A percentile compares a stretch with the other conserved stretches of the same genome.
phyloP scores from a whole-genome alignment of 2,113 vertebrate species.

The Scortum barcoo region DNA sequence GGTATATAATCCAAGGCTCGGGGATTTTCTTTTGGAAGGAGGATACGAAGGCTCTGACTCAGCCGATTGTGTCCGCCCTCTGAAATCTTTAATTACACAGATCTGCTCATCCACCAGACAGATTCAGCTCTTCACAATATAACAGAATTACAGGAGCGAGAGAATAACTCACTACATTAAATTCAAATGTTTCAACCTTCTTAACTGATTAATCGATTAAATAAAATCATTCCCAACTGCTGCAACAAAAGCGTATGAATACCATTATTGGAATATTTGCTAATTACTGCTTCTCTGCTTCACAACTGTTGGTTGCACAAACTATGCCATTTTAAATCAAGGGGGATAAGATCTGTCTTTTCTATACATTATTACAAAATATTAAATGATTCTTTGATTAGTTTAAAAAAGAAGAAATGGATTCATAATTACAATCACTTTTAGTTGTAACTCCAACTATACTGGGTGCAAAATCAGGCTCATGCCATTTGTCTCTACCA shows the following conservation, averaged over 20 bases:
- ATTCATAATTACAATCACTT: constrained; percentile 5
- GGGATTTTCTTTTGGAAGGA: not conserved
- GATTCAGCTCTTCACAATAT: not conserved
- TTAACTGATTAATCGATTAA: not conserved
- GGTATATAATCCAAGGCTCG: constrained; percentile 19
- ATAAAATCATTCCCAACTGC: not conserved
- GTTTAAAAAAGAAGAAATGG: constrained; percentile 2
- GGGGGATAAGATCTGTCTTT: not conserved
- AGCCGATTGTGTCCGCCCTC: not conserved
- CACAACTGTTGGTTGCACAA: not conserved
- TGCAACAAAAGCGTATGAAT: not conserved
- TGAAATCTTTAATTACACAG: constrained; percentile 15
- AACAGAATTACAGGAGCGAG: not conserved
- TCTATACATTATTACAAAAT: not conserved
- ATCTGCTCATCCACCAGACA: not conserved
- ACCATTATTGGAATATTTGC: not conserved
- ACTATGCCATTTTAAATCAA: not conserved
- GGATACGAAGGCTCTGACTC: not conserved
- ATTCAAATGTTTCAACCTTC: not conserved
- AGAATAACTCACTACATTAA: not conserved
- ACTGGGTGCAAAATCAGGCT: too few species aligned
- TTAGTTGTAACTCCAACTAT: not conserved
- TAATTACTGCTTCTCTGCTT: not conserved
- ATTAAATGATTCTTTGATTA: constrained; percentile 12
- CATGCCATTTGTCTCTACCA: not conserved